Evolutionary conservation across 2,888 invertebrate species (phyloP).

Genomic region (Salticus scenicus): DNA sequence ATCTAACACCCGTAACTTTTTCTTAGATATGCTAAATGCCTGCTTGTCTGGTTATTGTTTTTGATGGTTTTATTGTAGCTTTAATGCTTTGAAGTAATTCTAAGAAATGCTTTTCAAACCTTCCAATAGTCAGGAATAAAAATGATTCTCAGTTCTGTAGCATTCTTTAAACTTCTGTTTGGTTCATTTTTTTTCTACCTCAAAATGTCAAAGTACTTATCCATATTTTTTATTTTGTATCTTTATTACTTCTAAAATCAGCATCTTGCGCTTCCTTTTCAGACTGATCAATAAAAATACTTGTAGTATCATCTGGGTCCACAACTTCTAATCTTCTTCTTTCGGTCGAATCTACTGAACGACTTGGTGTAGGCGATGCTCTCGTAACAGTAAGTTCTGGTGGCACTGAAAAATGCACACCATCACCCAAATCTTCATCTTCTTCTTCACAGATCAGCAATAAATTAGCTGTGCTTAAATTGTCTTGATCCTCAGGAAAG

Average conservation of each 20-base stretch:
- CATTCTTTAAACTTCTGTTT: too few relatives aligned
- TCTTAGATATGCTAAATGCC: too few relatives aligned
- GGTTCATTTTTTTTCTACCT: too few relatives aligned
- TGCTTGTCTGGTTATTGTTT: too few relatives aligned
- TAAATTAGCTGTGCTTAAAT: constrained; percentile 60
- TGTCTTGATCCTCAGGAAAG: constrained; percentile 44
- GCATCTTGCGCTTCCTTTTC: background rate
- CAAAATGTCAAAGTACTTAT: too few relatives aligned
- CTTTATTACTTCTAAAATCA: background rate
- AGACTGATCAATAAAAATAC: background rate
- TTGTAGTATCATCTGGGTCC: too few relatives aligned
- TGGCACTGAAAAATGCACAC: background rate
- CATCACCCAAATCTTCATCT: constrained; percentile 17
- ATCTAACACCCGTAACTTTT: too few relatives aligned
- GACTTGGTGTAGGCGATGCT: constrained; percentile 36
- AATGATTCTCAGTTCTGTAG: too few relatives aligned
- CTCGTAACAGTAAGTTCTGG: constrained; percentile 47
- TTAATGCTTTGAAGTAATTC: too few relatives aligned
- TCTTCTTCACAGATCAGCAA: constrained; percentile 20
- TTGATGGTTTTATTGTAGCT: too few relatives aligned
- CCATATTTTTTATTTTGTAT: background rate
- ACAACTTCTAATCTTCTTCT: background rate
- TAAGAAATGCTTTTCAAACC: too few relatives aligned
- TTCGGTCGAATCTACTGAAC: constrained; percentile 4
- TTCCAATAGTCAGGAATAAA: too few relatives aligned